These are phyloP conservation scores for Caenorhabditis doughertyi DNA, from an alignment of 2,888 invertebrate species.

Conservation along the genomic window DNA sequence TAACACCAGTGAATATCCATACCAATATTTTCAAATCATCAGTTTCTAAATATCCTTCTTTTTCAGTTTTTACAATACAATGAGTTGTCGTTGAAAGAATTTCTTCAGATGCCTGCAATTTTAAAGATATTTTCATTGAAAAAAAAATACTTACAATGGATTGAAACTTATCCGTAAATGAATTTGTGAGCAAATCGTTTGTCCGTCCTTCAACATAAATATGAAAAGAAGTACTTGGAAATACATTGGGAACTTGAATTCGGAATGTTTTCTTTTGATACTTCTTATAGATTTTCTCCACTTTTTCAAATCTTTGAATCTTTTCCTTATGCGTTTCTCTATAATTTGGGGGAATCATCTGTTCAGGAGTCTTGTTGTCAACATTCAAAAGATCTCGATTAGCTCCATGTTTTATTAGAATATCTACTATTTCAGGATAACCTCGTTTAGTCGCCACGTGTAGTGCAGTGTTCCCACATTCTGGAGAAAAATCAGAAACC, in stretches of 20 bases:
- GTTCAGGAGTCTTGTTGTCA: constrained; percentile 18
- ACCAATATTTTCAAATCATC: constrained; percentile 5
- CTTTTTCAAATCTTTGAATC: constrained; percentile 10
- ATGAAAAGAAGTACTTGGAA: constrained; percentile 14
- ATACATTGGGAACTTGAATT: constrained; percentile 7
- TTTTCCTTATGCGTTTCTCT: constrained; percentile 12
- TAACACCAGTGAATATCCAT: constrained; percentile 21
- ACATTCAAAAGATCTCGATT: constrained; percentile 18
- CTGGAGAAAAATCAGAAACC: background rate
- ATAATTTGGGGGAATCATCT: constrained; percentile 21
- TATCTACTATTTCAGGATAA: constrained; percentile 16
- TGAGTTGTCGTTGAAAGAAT: constrained; percentile 17
- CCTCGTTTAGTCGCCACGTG: constrained; percentile 21
- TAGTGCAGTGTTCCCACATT: constrained; percentile 26
- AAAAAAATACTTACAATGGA: constrained; percentile 3
- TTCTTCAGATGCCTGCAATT: constrained; percentile 10
- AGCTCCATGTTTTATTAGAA: constrained; percentile 27
- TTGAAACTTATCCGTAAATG: constrained; percentile 16
- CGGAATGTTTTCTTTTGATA: constrained; percentile 14
- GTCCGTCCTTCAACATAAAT: constrained; percentile 17
- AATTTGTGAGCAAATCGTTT: background rate
- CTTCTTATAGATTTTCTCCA: constrained; percentile 18
- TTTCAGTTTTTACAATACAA: constrained; percentile 15
- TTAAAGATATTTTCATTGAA: background rate
- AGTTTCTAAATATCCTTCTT: background rate